phyloP scores from a whole-genome alignment of 2,888 invertebrate genomes.

The Eupelmus urozonus region DNA sequence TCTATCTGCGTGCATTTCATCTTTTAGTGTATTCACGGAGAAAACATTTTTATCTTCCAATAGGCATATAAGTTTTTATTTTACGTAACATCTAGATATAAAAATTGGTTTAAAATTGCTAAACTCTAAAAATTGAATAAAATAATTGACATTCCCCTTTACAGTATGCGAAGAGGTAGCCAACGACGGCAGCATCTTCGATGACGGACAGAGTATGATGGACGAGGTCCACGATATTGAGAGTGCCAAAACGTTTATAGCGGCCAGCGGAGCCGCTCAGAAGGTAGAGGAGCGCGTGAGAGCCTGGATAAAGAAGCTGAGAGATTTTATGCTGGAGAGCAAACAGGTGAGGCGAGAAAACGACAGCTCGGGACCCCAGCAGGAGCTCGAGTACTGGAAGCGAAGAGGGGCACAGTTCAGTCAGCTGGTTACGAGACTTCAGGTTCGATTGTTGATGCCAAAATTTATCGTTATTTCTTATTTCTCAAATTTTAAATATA shows the following conservation, averaged over 20 bases:
- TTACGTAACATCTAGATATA: too few species aligned
- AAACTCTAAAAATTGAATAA: too few species aligned
- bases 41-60: too few species aligned
- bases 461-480: conserved; percentile 21
- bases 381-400: conserved; percentile 98
- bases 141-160: too few species aligned
- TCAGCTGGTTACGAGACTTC: conserved; percentile 87
- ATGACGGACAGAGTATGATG: conserved; percentile 84
- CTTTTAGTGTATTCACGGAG: neutral
- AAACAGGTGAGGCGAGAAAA: conserved; percentile 94
- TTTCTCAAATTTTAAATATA: neutral
- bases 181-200: conserved; percentile 87
- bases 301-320: conserved; percentile 88
- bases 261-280: conserved; percentile 81
- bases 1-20: too few species aligned
- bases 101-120: too few species aligned
- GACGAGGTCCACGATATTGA: conserved; percentile 81
- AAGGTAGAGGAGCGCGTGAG: conserved; percentile 85
- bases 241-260: conserved; percentile 84
- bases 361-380: conserved; percentile 94
- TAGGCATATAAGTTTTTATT: too few species aligned
- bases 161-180: conserved; percentile 92
- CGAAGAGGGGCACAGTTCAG: conserved; percentile 95
- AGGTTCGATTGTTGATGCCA: conserved; percentile 75
- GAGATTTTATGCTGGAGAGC: conserved; percentile 90